Conservation (phyloP, 2,888 invertebrate genomes). For the Hofmannophila pseudospretella region DNA sequence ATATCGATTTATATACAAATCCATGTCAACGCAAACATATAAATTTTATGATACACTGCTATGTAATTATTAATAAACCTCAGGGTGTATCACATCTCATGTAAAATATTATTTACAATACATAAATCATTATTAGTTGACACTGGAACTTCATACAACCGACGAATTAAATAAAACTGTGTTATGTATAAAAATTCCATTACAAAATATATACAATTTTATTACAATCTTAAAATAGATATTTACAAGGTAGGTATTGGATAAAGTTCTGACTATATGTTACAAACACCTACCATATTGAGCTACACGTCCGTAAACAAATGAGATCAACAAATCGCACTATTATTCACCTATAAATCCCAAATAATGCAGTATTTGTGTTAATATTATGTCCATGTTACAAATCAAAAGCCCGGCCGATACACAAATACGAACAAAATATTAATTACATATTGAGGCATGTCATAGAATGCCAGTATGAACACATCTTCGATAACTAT, state of each 20-base stretch:
- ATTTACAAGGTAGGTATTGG: constrained; percentile 55
- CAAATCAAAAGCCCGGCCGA: constrained; percentile 37
- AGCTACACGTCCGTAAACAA: constrained; percentile 71
- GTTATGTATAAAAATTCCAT: constrained; percentile 68
- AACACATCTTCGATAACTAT: constrained; percentile 45
- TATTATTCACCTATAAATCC: constrained; percentile 30
- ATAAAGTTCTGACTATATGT: constrained; percentile 51
- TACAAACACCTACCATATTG: constrained; percentile 67
- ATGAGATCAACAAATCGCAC: constrained; percentile 74
- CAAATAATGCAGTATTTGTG: constrained; percentile 30
- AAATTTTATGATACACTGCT: constrained; percentile 67
- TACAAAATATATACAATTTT: constrained; percentile 68
- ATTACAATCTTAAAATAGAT: constrained; percentile 55
- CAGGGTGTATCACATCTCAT: constrained; percentile 68
- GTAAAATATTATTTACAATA: constrained; percentile 61
- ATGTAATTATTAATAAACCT: constrained; percentile 53
- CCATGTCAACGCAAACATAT: constrained; percentile 70
- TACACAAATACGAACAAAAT: constrained; percentile 22
- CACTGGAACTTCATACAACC: constrained; percentile 58
- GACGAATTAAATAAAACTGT: constrained; percentile 53
- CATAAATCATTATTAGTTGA: constrained; percentile 46
- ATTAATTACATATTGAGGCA: constrained; percentile 39
- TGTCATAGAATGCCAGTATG: constrained; percentile 48
- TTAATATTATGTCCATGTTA: constrained; percentile 31
- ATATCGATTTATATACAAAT: constrained; percentile 73